A percentile compares a stretch with the other conserved stretches of the same genome.
Conservation (phyloP, 2,888 invertebrate genomes). For the Scelioninae gen. 1 region DNA sequence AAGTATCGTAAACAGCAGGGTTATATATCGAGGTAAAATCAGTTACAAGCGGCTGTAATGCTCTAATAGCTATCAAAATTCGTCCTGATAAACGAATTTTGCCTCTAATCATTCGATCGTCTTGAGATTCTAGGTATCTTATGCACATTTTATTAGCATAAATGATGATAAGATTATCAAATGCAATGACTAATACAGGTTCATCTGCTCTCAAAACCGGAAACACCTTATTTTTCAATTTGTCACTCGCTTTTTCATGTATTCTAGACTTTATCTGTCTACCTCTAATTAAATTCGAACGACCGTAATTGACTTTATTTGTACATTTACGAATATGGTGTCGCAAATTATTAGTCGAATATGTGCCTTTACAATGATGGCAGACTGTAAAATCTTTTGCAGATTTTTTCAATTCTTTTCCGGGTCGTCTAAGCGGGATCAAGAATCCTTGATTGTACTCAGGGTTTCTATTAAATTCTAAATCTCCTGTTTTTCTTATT, state of each 20-base stretch:
- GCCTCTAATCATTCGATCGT: constrained; percentile 4
- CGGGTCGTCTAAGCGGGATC: constrained; percentile 1
- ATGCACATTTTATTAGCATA: not conserved
- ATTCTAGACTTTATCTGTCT: not conserved
- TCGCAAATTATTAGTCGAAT: constrained; percentile 11
- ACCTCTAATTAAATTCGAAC: not conserved
- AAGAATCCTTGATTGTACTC: constrained; percentile 1
- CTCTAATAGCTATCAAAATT: not conserved
- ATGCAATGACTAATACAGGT: not conserved
- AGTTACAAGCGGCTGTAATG: not conserved
- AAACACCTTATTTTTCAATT: not conserved
- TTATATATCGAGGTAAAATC: not conserved
- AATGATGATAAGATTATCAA: not conserved
- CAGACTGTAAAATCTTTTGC: constrained; percentile 9
- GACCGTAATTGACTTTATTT: not conserved
- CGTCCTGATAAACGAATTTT: constrained; percentile 2
- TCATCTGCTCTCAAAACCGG: constrained; percentile 1
- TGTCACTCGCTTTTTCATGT: not conserved
- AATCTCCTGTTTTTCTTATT: constrained; percentile 5
- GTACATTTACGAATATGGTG: constrained; percentile 2
- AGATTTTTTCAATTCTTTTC: not conserved
- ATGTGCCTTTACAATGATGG: constrained; percentile 3
- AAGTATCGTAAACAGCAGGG: not conserved
- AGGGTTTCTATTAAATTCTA: not conserved
- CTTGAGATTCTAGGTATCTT: not conserved